Evolutionary conservation across 2,888 invertebrate species (phyloP), one percentile per base, ranked within the genome.

Genomic region (Sinhomidia bicolor): DNA sequence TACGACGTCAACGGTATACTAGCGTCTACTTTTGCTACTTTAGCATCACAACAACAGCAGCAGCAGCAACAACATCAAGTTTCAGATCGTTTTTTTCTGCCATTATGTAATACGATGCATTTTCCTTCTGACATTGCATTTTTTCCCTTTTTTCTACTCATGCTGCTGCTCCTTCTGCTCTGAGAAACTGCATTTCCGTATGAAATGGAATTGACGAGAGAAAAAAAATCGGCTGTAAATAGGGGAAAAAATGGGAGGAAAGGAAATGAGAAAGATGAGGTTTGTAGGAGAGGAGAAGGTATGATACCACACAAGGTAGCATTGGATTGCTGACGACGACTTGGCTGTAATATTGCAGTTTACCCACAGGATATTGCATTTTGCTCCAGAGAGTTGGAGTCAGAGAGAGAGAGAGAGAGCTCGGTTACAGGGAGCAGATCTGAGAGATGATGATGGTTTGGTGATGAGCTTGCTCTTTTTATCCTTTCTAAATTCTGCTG

Each of bases 261-360:
- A 32, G 20, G 65, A 65, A 57, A 57, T 57, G 57, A 23, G 32
- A 65, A 65, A 32, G 65, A 65, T 65, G 65, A 65, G 65, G 65
- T 32, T n/a, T 65, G 12, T 17, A n/a, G 1, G 32, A 57, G 32
- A n/a, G 1, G 32, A 57, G 32, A 29, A 65, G 14, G 32, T 65
- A 36, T 32, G n/a, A n/a, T n/a, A n/a, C n/a, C n/a, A n/a, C n/a
- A n/a, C n/a, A n/a, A n/a, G n/a, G 32, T 65, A 32, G 7, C 57
- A 57, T 23, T n/a, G 23, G 7, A 62, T 26, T 62, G 23, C 10
- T 32, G 65, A 14, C 32, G 65, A 14, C 32, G 14, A 12, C 7
- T 57, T 57, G 32, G 32, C 32, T 6, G 7, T 32, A 65, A 65
- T 32, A 65, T 65, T 65, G 65, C 65, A 65, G 32, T 65, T 65